Evolutionary conservation across 92 coral and sea anemone species (phyloP).

Genomic region (Bergia sp.): DNA sequence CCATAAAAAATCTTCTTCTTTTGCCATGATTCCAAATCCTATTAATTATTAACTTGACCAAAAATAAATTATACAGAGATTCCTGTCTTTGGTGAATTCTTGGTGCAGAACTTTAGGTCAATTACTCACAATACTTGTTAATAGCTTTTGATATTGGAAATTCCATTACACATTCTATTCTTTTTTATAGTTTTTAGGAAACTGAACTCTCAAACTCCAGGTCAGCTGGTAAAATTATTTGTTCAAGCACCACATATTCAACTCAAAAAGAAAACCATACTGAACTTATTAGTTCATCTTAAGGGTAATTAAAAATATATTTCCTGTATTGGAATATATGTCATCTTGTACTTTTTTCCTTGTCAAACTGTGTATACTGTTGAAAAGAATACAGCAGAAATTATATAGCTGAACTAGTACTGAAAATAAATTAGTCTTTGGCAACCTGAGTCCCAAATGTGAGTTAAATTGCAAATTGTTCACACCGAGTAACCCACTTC

Average conservation of each 20-base stretch:
- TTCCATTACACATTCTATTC: neutral
- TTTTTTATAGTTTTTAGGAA: neutral
- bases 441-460: neutral
- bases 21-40: slow-evolving; percentile 7
- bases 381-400: neutral
- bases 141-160: neutral
- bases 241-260: neutral
- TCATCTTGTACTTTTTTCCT: neutral
- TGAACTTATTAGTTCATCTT: neutral
- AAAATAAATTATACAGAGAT: slow-evolving; percentile 22
- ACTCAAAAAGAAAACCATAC: neutral
- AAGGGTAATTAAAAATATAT: slow-evolving; percentile 25
- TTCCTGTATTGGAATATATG: neutral
- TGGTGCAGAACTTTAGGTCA: neutral
- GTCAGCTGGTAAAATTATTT: neutral
- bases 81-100: neutral
- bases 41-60: slow-evolving; percentile 33
- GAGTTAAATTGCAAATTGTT: neutral
- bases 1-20: neutral
- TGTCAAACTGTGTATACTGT: neutral
- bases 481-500: neutral
- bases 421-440: neutral
- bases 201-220: neutral
- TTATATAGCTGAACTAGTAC: neutral
- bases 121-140: neutral